These are phyloP conservation scores for Mus musculus DNA, from an alignment of 2,113 vertebrate species.

Conservation along the genomic window GRCm39 chr8:93076501-93077000, in stretches of 20 bases:
- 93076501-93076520: constrained; percentile 62
- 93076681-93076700: constrained; percentile 47
- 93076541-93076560: constrained; percentile 53
- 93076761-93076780: constrained; percentile 50
- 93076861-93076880: constrained; percentile 50
- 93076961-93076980: constrained; percentile 27
- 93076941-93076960: background rate
- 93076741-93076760: constrained; percentile 59
- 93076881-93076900: constrained; percentile 20
- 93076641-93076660: constrained; percentile 45
- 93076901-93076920: background rate
- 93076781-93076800: constrained; percentile 26
- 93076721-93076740: constrained; percentile 67
- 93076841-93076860: background rate
- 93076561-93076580: constrained; percentile 61
- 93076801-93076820: background rate
- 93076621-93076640: constrained; percentile 52
- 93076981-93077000: background rate
- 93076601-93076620: constrained; percentile 70
- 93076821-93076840: constrained; percentile 33
- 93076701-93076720: constrained; percentile 56
- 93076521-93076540: constrained; percentile 53
- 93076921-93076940: background rate
- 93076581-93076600: constrained; percentile 64
- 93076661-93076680: constrained; percentile 17